Conservation (phyloP, 1,140 invertebrate genomes). For the Drosophila arizonae region DNA sequence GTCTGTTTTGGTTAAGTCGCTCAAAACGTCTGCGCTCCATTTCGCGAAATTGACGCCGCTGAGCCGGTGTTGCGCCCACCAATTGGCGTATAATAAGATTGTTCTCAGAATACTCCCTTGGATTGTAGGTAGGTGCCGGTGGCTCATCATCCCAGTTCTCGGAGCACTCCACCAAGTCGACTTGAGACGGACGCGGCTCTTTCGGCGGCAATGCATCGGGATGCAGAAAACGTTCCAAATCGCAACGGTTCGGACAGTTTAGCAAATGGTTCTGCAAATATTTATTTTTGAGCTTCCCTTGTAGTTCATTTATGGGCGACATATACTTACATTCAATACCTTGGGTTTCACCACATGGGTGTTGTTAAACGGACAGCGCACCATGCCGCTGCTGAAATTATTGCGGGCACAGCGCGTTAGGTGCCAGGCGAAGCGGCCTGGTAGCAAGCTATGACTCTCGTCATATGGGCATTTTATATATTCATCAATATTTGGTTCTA, state of each 20-base stretch:
- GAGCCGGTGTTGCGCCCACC: background rate
- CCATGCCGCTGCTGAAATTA: background rate
- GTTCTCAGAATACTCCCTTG: background rate
- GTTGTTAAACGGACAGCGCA: background rate
- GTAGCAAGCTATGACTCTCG: background rate
- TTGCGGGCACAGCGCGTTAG: constrained; percentile 8
- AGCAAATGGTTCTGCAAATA: background rate
- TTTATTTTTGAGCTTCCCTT: background rate
- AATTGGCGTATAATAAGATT: background rate
- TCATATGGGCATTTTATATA: constrained; percentile 13
- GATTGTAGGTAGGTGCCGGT: background rate
- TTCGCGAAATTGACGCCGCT: background rate
- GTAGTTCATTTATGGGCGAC: background rate
- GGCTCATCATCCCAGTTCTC: constrained; percentile 21
- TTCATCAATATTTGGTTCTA: background rate
- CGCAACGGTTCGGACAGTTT: background rate
- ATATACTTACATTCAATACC: constrained; percentile 2
- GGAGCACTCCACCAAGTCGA: background rate
- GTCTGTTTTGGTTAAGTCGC: background rate
- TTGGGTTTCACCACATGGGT: background rate
- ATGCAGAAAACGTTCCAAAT: background rate
- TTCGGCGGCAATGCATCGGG: background rate
- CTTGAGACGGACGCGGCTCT: background rate
- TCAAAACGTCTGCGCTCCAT: background rate
- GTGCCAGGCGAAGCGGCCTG: background rate